phyloP scores from a whole-genome alignment of 64 coral and sea anemone genomes.

The Stylophora pistillata region DNA sequence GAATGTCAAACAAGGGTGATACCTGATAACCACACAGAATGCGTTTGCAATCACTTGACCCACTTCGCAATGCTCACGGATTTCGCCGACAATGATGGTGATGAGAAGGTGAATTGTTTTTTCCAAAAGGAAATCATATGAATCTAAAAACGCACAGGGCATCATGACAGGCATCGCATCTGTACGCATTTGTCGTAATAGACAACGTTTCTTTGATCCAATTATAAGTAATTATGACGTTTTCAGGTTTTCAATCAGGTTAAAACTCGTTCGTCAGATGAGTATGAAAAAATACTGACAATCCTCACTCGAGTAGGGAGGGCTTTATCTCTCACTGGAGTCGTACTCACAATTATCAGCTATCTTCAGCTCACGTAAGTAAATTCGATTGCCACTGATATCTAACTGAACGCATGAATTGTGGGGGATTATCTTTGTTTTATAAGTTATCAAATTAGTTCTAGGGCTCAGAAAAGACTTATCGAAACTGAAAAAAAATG shows the following conservation, averaged over 20 bases:
- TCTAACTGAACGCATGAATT: too few relatives aligned
- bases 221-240: too few relatives aligned
- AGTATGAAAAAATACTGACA: background rate
- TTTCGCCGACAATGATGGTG: background rate
- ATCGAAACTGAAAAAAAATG: too few relatives aligned
- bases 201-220: too few relatives aligned
- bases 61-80: conserved; percentile 65
- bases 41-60: conserved; percentile 66
- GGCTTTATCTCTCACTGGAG: conserved; percentile 29
- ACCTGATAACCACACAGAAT: background rate
- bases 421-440: too few relatives aligned
- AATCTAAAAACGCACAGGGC: background rate
- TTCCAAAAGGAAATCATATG: background rate
- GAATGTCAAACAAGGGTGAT: conserved; percentile 10
- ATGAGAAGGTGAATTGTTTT: background rate
- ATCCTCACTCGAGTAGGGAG: conserved; percentile 27
- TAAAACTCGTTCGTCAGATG: background rate
- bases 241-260: background rate
- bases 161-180: background rate
- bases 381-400: background rate
- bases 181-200: background rate
- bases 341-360: conserved; percentile 27
- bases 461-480: too few relatives aligned
- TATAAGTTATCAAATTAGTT: too few relatives aligned
- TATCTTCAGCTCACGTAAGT: conserved; percentile 46